Percentiles rank a stretch among this genome's conserved stretches.
Conservation (phyloP, 2,797 vertebrate genomes). For the Brotula barbata region DNA sequence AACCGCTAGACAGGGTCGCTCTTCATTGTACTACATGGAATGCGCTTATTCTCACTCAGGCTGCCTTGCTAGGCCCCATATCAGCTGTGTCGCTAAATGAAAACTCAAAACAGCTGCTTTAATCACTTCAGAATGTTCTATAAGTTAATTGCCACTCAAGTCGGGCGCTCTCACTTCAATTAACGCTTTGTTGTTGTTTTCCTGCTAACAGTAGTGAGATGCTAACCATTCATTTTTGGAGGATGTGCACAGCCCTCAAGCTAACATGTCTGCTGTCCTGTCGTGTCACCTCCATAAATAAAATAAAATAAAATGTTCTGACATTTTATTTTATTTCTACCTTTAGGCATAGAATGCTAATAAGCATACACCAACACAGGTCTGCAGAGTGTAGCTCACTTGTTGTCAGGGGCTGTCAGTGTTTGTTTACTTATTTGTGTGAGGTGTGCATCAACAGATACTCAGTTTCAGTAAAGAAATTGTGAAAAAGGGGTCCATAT, state of each 20-base stretch:
- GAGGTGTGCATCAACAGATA: constrained; percentile 12
- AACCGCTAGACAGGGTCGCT: constrained; percentile 79
- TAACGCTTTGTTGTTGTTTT: constrained; percentile 37
- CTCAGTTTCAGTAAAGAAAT: constrained; percentile 15
- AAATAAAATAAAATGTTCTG: constrained; percentile 51
- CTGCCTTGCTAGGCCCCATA: constrained; percentile 81
- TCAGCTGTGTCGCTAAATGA: constrained; percentile 72
- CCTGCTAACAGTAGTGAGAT: constrained; percentile 41
- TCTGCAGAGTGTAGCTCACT: constrained; percentile 64
- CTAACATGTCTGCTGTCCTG: constrained; percentile 51
- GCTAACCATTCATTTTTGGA: constrained; percentile 59
- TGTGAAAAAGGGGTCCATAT: constrained; percentile 7
- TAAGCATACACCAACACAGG: too few species aligned
- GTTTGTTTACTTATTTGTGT: constrained; percentile 61
- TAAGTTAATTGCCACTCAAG: constrained; percentile 35
- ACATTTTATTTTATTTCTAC: constrained; percentile 23
- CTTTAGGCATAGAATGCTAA: constrained; percentile 51
- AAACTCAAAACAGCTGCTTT: constrained; percentile 67
- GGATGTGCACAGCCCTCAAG: constrained; percentile 38
- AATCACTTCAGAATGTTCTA: constrained; percentile 44
- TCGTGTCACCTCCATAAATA: constrained; percentile 47
- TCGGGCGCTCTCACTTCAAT: constrained; percentile 4
- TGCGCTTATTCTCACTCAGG: constrained; percentile 81
- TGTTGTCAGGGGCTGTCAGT: constrained; percentile 57
- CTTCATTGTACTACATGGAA: constrained; percentile 82